A percentile compares a stretch with the other conserved stretches of the same genome.
phyloP scores from a whole-genome alignment of 92 coral and sea anemone species.

The Desmophyllum pertusum region DNA sequence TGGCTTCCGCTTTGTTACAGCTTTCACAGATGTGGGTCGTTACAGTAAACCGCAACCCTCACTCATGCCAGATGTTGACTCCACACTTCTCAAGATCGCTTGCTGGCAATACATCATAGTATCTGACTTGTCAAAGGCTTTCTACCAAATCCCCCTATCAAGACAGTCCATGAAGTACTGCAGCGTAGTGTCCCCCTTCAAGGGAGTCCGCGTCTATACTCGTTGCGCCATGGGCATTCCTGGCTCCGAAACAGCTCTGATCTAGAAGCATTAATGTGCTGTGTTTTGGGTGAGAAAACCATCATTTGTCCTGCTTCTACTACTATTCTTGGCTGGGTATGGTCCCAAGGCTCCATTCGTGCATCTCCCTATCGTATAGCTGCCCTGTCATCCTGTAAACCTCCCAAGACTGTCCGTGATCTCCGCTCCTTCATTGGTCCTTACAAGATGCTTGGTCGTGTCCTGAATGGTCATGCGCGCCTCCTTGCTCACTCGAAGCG shows the following conservation, averaged over 20 bases:
- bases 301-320: conserved; percentile 35
- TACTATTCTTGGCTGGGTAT: conserved; percentile 45
- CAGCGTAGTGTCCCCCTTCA: conserved; percentile 30
- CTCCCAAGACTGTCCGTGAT: conserved; percentile 35
- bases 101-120: conserved; percentile 38
- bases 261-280: conserved; percentile 25
- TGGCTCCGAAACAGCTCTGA: conserved; percentile 19
- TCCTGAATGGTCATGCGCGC: conserved; percentile 27
- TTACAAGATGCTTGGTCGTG: conserved; percentile 46
- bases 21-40: conserved; percentile 53
- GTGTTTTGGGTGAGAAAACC: conserved; percentile 36
- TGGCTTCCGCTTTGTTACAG: conserved; percentile 49
- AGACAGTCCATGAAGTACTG: conserved; percentile 32
- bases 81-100: conserved; percentile 42
- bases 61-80: conserved; percentile 28
- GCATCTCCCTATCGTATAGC: conserved; percentile 53
- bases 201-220: conserved; percentile 22
- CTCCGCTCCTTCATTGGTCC: conserved; percentile 29
- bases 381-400: conserved; percentile 38
- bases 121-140: conserved; percentile 26
- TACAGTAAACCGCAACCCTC: conserved; percentile 52
- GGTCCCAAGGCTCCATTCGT: conserved; percentile 47
- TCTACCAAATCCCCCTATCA: conserved; percentile 39
- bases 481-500: conserved; percentile 41
- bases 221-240: conserved; percentile 42